A percentile compares a stretch with the other conserved stretches of the same genome.
These are phyloP conservation scores for Nestor notabilis DNA, from an alignment of 2,113 vertebrate species.

Conservation along the genomic window DNA sequence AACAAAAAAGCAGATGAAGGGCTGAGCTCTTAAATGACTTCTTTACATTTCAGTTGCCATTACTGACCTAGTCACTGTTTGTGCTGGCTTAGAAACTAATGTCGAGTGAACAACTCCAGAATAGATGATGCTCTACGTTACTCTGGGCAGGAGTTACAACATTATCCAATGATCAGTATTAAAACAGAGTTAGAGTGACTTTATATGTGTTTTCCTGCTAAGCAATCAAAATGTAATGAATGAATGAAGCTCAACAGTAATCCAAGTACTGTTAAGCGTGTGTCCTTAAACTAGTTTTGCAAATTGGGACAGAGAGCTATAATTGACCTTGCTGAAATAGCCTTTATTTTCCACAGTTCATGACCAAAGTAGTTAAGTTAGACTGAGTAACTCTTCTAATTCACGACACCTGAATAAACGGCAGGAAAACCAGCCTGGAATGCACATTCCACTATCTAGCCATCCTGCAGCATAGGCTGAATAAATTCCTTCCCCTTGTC, in stretches of 20 bases:
- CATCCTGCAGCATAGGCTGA: background rate
- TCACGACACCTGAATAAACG: background rate
- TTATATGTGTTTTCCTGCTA: background rate
- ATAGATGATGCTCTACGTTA: background rate
- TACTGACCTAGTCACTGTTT: background rate
- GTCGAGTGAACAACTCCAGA: background rate
- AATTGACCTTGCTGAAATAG: background rate
- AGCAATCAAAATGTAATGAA: background rate
- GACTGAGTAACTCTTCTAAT: background rate
- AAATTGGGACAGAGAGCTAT: background rate
- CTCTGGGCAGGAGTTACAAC: background rate
- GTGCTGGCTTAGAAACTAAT: background rate
- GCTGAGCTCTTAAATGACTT: background rate
- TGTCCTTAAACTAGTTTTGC: background rate
- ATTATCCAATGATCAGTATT: background rate
- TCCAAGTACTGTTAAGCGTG: background rate
- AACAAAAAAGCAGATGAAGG: background rate
- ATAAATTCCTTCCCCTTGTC: background rate
- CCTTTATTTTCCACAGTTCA: constrained; percentile 1
- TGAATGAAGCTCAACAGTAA: background rate
- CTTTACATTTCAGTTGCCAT: background rate
- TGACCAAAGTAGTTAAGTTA: constrained; percentile 1
- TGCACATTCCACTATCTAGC: background rate
- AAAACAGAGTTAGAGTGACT: background rate
- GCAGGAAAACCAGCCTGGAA: background rate